Conservation (phyloP, 1,140 invertebrate species). For the Aricia agestis region DNA sequence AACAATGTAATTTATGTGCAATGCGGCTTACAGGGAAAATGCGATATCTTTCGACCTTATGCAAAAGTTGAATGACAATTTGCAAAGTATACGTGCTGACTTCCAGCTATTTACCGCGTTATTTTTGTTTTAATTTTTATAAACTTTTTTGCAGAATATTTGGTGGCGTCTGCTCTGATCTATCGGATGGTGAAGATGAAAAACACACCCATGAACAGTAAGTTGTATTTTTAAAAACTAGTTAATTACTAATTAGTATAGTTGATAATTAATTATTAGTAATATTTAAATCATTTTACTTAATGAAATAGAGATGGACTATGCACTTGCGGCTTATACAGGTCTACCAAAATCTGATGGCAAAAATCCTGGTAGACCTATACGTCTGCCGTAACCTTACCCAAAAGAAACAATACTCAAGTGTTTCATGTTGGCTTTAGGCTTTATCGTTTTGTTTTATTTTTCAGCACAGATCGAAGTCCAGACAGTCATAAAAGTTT, state of each 20-base stretch:
- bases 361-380: too few relatives aligned
- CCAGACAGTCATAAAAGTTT: constrained; percentile 18
- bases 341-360: too few relatives aligned
- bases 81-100: neutral
- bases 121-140: neutral
- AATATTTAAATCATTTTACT: too few relatives aligned
- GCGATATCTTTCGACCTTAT: neutral
- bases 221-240: constrained; percentile 9
- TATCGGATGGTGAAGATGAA: constrained; percentile 40
- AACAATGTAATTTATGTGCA: neutral
- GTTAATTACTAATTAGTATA: too few relatives aligned
- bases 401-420: too few relatives aligned
- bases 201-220: constrained; percentile 30
- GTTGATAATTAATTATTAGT: too few relatives aligned
- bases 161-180: constrained; percentile 47
- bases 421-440: too few relatives aligned
- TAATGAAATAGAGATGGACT: too few relatives aligned
- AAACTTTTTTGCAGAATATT: constrained; percentile 40
- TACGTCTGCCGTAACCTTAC: too few relatives aligned
- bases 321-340: too few relatives aligned
- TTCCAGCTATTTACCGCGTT: too few relatives aligned
- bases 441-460: too few relatives aligned
- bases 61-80: neutral
- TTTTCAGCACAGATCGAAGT: constrained; percentile 17
- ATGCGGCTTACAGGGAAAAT: neutral